Percentiles rank a stretch among this genome's conserved stretches.
Conservation (phyloP, 2,888 invertebrate genomes). For the Drosophila antonietae region DNA sequence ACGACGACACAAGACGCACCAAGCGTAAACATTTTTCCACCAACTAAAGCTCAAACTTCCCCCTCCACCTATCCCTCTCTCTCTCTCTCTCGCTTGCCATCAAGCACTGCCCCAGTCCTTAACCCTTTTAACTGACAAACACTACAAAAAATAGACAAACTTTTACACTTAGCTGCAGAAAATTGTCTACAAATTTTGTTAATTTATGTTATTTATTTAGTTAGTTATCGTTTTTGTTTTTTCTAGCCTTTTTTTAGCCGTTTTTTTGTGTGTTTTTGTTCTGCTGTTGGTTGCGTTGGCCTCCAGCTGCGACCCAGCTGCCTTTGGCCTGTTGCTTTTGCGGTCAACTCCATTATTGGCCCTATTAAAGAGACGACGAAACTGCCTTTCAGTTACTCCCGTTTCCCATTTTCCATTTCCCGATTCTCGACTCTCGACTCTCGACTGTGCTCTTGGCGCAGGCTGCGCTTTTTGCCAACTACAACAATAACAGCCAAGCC, state of each 20-base stretch:
- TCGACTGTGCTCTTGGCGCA: slow-evolving; percentile 12
- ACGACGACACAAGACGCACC: slow-evolving; percentile 49
- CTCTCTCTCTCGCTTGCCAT: neutral
- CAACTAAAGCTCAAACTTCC: slow-evolving; percentile 36
- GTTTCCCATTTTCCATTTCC: neutral
- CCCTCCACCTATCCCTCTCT: neutral
- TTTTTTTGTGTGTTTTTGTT: neutral
- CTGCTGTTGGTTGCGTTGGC: neutral
- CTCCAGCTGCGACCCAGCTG: slow-evolving; percentile 29
- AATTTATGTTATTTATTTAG: slow-evolving; percentile 78
- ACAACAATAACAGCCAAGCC: slow-evolving; percentile 19
- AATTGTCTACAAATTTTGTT: slow-evolving; percentile 78
- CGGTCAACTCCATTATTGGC: slow-evolving; percentile 55
- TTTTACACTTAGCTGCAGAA: slow-evolving; percentile 75
- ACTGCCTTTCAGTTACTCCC: neutral
- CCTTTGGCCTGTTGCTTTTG: slow-evolving; percentile 48
- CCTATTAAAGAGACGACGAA: slow-evolving; percentile 29
- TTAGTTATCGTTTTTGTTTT: slow-evolving; percentile 73
- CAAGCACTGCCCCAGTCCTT: neutral
- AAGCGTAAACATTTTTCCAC: slow-evolving; percentile 67
- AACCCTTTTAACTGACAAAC: slow-evolving; percentile 12
- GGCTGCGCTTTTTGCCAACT: slow-evolving; percentile 26
- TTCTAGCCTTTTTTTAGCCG: neutral
- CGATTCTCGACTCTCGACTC: neutral
- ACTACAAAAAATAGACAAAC: slow-evolving; percentile 50